Conservation (phyloP, 2,888 invertebrate species). For the Netelia inedita region DNA sequence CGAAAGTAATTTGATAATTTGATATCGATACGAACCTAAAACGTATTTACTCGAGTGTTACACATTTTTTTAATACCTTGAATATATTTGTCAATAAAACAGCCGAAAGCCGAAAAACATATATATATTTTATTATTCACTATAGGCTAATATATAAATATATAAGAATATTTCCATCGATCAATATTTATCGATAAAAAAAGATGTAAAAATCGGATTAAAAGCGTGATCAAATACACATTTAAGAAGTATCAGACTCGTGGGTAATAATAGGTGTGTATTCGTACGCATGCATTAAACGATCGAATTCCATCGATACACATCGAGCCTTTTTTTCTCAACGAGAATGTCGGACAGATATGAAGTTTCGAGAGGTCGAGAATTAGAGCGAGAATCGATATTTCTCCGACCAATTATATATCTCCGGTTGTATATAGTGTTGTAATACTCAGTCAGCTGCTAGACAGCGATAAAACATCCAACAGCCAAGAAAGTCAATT, state of each 20-base stretch:
- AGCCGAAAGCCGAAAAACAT: background rate
- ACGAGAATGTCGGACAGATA: too few relatives aligned
- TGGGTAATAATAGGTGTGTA: too few relatives aligned
- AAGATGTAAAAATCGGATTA: too few relatives aligned
- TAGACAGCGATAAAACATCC: constrained; percentile 51
- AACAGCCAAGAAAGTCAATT: constrained; percentile 56
- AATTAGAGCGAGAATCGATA: too few relatives aligned
- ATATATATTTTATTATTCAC: background rate
- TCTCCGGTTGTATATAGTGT: background rate
- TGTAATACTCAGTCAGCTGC: constrained; percentile 37
- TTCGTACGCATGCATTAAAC: too few relatives aligned
- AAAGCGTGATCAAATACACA: too few relatives aligned
- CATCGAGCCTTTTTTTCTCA: too few relatives aligned
- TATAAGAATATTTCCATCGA: background rate
- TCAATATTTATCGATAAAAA: too few relatives aligned
- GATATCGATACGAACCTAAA: background rate
- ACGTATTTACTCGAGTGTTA: background rate
- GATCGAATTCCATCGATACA: too few relatives aligned
- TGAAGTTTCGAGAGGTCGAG: too few relatives aligned
- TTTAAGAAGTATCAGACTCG: too few relatives aligned
- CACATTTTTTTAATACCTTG: background rate
- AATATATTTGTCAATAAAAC: background rate
- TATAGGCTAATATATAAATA: background rate
- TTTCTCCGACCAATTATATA: too few relatives aligned
- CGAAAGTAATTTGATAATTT: background rate